Base-by-base conservation (phyloP, 2,113 vertebrate genomes). In the Clarias batrachus region DNA sequence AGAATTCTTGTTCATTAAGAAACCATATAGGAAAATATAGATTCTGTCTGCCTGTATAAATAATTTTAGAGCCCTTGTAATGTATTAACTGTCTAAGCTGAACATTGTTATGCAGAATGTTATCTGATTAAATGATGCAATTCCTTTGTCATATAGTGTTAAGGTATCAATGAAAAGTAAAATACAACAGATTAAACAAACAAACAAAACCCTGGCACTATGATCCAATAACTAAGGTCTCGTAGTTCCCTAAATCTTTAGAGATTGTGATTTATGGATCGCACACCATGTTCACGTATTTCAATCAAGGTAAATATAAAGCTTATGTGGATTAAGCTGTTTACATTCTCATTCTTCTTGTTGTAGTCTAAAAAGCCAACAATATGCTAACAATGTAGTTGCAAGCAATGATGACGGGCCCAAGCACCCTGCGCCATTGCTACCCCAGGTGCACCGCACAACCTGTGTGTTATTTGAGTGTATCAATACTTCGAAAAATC, bases 331-430 rank as follows among this genome's bases (percentile, higher is more conserved):
- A 89, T 91, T 91, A 89, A 66, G 74, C 65, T 74, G 48, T 41
- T 80, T 88, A 87, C 89, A 89, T 89, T 85, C 66, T 84, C 57
- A 85, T 89, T 86, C 86, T 86, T 86, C 88, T 90, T 88, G 90
- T 79, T 59, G 77, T 85, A 65, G 78, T 71, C 90, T 59, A 85
- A 76, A 87, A 89, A 33, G 84, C 88, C 90, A 88, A 86, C 81
- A 90, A 65, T 66, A 79, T 84, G 60, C 78, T 71, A 88, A 77
- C 37, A 52, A 33, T 33, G 2, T 33, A 33, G 30, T 33, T 33
- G 30, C 30, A 33, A 33, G 30, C 30, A 33, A 33, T 33, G 30
- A 33, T 33, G 30, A 33, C 30, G 30, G 30, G 30, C 30, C 30
- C 30, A 33, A 33, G 30, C 30, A 33, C 30, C 30, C 1, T 33